These are phyloP conservation scores for Motacilla tschutschensis DNA, from an alignment of 2,113 vertebrate species.

Conservation along the genomic window DNA sequence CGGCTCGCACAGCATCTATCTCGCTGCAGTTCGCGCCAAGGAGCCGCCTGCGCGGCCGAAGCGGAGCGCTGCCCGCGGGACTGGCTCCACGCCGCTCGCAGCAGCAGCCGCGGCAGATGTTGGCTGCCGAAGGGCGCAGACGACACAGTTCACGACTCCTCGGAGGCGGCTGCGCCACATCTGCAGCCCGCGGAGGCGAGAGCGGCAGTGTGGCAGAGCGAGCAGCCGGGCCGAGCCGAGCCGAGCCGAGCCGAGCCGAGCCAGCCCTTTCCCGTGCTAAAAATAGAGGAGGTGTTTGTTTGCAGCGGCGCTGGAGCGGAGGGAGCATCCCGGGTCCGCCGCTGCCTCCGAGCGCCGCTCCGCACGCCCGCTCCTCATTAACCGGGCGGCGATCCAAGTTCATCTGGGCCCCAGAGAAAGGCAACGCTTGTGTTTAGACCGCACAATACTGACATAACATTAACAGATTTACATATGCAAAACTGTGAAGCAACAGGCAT, in stretches of 20 bases:
- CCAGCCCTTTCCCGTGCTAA: conserved; percentile 72
- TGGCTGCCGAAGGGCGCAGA: conserved; percentile 80
- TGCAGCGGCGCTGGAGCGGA: conserved; percentile 48
- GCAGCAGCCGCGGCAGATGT: conserved; percentile 82
- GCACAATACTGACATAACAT: conserved; percentile 86
- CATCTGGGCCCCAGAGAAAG: conserved; percentile 83
- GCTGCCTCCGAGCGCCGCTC: conserved; percentile 66
- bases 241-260: conserved; percentile 39
- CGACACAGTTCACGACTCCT: conserved; percentile 84
- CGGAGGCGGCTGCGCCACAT: conserved; percentile 78
- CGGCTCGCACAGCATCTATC: conserved; percentile 45
- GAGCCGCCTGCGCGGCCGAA: conserved; percentile 49
- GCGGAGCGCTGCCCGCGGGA: conserved; percentile 32
- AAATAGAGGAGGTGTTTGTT: conserved; percentile 69
- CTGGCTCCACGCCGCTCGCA: conserved; percentile 69
- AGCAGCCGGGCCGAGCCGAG: conserved; percentile 31
- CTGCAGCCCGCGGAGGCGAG: conserved; percentile 76
- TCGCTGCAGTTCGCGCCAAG: conserved; percentile 62
- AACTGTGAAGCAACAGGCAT: conserved; percentile 89
- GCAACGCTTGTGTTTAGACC: conserved; percentile 81
- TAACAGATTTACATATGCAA: conserved; percentile 88
- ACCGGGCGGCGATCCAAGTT: conserved; percentile 82
- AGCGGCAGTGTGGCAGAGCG: conserved; percentile 70
- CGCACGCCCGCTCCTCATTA: conserved; percentile 73
- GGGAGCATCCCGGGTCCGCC: conserved; percentile 59